Conservation (phyloP, 2,797 vertebrate genomes). For the Betta splendens region DNA sequence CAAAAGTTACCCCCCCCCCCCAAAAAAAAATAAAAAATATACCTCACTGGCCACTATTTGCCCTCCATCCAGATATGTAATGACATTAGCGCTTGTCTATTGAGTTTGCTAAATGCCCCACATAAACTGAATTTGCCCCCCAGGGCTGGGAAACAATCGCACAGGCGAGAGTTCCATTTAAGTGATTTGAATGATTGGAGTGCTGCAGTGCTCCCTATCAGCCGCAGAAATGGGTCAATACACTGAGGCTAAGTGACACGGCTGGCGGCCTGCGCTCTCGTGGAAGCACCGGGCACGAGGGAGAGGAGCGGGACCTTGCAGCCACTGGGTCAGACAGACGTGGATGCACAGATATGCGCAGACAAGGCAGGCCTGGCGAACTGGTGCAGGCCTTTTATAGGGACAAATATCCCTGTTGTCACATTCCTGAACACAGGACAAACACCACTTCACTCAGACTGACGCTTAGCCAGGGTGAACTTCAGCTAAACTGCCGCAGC, state of each 20-base stretch:
- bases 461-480: neutral
- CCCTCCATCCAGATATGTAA: conserved; percentile 75
- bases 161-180: conserved; percentile 75
- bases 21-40: conserved; percentile 61
- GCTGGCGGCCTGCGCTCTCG: conserved; percentile 64
- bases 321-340: conserved; percentile 70
- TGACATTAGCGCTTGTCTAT: conserved; percentile 79
- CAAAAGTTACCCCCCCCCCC: conserved; percentile 72
- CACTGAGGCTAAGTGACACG: conserved; percentile 76
- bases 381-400: conserved; percentile 8
- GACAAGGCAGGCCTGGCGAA: conserved; percentile 5
- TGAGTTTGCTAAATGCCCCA: conserved; percentile 85
- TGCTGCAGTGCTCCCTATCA: conserved; percentile 71
- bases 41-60: conserved; percentile 60
- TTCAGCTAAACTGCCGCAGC: neutral
- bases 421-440: conserved; percentile 10
- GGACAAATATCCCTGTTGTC: conserved; percentile 9
- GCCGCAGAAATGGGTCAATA: conserved; percentile 80
- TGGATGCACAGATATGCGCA: conserved; percentile 33
- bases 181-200: conserved; percentile 79
- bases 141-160: conserved; percentile 76
- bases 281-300: conserved; percentile 59
- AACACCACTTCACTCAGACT: neutral
- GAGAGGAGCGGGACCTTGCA: conserved; percentile 57
- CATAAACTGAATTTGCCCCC: conserved; percentile 80